phyloP scores from a whole-genome alignment of 2,113 vertebrate genomes.

The Caranx melampygus region DNA sequence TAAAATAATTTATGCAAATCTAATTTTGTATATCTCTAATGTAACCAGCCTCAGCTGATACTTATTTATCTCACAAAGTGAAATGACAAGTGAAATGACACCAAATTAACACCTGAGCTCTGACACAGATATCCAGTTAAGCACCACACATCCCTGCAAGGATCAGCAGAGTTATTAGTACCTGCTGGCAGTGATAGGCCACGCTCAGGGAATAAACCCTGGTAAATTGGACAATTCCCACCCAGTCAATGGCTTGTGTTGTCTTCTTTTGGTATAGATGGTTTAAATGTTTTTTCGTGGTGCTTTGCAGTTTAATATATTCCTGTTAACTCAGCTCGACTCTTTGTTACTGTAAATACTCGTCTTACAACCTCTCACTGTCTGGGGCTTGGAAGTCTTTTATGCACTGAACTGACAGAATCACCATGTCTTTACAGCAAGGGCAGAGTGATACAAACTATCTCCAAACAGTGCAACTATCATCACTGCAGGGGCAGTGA shows the following conservation, averaged over 20 bases:
- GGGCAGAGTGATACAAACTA: conserved; percentile 1
- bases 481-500: neutral
- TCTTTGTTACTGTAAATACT: no score
- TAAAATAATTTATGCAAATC: neutral
- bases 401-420: neutral
- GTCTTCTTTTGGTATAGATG: neutral
- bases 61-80: neutral
- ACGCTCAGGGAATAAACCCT: neutral
- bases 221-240: neutral
- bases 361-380: neutral
- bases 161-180: neutral
- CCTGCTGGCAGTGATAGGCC: no score
- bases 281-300: neutral
- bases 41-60: neutral
- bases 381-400: neutral
- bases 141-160: neutral
- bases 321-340: no score
- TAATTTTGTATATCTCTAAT: neutral
- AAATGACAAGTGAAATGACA: neutral
- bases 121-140: neutral
- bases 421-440: neutral
- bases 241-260: neutral
- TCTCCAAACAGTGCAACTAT: neutral
- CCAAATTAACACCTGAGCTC: neutral
- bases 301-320: no score